phyloP scores from a whole-genome alignment of 2,888 invertebrate species.

The Eupithecia tripunctaria region DNA sequence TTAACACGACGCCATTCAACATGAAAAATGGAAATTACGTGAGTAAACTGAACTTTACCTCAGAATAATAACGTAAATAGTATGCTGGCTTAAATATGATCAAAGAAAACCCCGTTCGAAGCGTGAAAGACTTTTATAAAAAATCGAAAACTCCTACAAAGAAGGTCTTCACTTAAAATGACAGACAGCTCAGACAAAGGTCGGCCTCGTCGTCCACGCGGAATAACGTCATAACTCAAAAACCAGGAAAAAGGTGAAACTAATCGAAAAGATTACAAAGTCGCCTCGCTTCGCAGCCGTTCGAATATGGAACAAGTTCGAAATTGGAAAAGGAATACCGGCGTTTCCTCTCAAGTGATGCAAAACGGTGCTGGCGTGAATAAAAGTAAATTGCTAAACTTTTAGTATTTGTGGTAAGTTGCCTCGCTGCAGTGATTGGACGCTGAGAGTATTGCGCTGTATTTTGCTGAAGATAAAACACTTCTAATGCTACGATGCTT shows the following conservation, averaged over 20 bases:
- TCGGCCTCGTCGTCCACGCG: conserved; percentile 22
- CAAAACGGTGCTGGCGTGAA: conserved; percentile 67
- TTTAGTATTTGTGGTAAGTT: conserved; percentile 58
- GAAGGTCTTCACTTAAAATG: conserved; percentile 29
- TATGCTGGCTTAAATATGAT: not conserved
- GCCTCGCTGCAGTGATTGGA: conserved; percentile 45
- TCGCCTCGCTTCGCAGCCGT: conserved; percentile 50
- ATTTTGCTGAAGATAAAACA: conserved; percentile 14
- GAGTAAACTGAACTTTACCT: conserved; percentile 1
- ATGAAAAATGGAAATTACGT: conserved; percentile 9
- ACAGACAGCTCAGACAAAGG: conserved; percentile 37
- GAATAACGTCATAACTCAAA: conserved; percentile 40
- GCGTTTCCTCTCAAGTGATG: conserved; percentile 64
- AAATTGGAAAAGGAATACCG: conserved; percentile 74
- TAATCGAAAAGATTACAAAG: conserved; percentile 58
- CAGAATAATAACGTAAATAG: conserved; percentile 1
- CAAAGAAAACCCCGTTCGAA: conserved; percentile 18
- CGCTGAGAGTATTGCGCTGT: conserved; percentile 28
- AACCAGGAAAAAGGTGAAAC: conserved; percentile 48
- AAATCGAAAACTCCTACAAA: conserved; percentile 27
- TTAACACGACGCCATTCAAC: not conserved
- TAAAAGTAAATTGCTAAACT: conserved; percentile 77
- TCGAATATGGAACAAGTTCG: conserved; percentile 69
- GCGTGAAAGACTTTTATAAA: conserved; percentile 14
- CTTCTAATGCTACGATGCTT: not conserved